Evolutionary conservation across 2,113 vertebrate species (phyloP).

Genomic region (Chaenocephalus aceratus): DNA sequence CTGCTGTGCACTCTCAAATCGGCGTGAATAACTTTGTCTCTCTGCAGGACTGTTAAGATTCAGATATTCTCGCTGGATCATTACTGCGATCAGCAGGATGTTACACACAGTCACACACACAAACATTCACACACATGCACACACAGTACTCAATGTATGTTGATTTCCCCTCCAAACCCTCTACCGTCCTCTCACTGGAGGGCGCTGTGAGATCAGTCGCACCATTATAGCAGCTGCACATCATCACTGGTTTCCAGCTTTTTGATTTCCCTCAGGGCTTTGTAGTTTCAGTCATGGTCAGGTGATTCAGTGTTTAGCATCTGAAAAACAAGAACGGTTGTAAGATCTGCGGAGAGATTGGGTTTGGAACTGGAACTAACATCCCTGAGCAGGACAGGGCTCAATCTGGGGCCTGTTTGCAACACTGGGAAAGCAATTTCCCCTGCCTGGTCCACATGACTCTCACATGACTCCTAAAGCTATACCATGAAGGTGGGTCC

Average conservation of each 20-base stretch:
- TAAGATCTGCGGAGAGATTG: background rate
- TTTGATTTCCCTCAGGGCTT: slow-evolving; percentile 16
- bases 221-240: background rate
- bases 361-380: slow-evolving; percentile 3
- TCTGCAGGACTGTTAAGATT: no score
- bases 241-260: background rate
- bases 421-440: background rate
- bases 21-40: no score
- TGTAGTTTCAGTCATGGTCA: slow-evolving; percentile 9
- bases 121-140: no score
- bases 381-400: slow-evolving; percentile 2
- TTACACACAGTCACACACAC: no score
- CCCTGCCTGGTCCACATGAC: background rate
- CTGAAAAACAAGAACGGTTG: slow-evolving; percentile 5
- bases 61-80: no score
- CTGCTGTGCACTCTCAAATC: no score
- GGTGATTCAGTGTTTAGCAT: background rate
- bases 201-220: slow-evolving; percentile 15
- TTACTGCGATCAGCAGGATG: no score
- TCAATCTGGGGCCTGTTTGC: background rate
- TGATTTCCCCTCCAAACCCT: no score
- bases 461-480: background rate
- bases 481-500: background rate
- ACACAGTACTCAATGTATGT: no score
- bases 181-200: slow-evolving; percentile 37